phyloP scores from a whole-genome alignment of 2,113 vertebrate species.

The Toxotes jaculatrix region DNA sequence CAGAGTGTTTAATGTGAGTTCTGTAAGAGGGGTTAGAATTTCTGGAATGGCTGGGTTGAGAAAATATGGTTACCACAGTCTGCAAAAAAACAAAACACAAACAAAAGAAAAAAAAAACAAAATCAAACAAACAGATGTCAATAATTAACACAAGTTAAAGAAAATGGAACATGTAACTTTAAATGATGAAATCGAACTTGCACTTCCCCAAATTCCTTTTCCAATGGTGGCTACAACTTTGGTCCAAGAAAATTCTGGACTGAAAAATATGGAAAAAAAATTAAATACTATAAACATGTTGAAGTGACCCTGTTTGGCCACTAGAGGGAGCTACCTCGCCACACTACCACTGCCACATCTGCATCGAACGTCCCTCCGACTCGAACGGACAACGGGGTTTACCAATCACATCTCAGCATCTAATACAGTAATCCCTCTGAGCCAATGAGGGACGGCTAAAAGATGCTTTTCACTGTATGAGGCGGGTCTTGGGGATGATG shows the following conservation, averaged over 20 bases:
- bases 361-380: conserved; percentile 26
- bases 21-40: too few relatives aligned
- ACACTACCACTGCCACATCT: not conserved
- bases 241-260: not conserved
- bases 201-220: not conserved
- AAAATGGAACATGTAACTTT: not conserved
- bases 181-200: not conserved
- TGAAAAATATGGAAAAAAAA: not conserved
- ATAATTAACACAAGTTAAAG: not conserved
- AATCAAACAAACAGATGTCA: not conserved
- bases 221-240: not conserved
- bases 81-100: not conserved
- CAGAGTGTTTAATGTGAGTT: too few relatives aligned
- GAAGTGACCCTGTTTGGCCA: conserved; percentile 13
- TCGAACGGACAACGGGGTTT: conserved; percentile 2
- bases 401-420: conserved; percentile 62
- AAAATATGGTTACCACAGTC: not conserved
- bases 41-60: too few relatives aligned
- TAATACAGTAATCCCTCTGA: conserved; percentile 51
- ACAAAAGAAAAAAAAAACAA: too few relatives aligned
- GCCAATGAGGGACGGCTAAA: conserved; percentile 57
- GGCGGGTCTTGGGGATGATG: conserved; percentile 72
- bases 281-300: not conserved
- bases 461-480: conserved; percentile 67
- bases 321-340: conserved; percentile 48